Percentiles rank a stretch among this genome's conserved stretches.
These are phyloP conservation scores for Cetoscarus ocellatus DNA, from an alignment of 2,797 vertebrate genomes.

Conservation along the genomic window DNA sequence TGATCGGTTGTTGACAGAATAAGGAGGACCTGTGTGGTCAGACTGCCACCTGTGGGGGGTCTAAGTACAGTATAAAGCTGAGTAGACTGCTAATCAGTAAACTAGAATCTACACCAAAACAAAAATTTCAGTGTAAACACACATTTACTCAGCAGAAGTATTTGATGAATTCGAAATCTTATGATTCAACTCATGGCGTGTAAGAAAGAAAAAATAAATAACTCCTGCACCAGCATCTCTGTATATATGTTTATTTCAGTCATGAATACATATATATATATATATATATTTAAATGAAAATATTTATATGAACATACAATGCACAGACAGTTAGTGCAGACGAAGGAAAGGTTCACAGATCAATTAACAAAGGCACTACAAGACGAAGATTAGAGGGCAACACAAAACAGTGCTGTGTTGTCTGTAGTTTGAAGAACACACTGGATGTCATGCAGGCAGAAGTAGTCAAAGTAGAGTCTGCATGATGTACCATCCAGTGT, in stretches of 20 bases:
- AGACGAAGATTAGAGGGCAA: constrained; percentile 13
- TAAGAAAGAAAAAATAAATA: not conserved
- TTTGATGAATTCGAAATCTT: no score
- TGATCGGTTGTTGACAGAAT: no score
- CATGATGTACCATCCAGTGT: not conserved
- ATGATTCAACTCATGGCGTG: not conserved
- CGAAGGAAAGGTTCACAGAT: constrained; percentile 54
- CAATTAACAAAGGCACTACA: constrained; percentile 33
- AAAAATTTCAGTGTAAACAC: no score
- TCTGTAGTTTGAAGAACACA: not conserved
- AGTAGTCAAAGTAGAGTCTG: not conserved
- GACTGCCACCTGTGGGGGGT: no score
- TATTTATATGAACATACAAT: constrained; percentile 65
- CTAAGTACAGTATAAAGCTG: no score
- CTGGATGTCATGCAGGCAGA: not conserved
- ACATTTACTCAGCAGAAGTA: no score
- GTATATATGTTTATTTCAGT: constrained; percentile 79
- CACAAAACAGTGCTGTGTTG: constrained; percentile 9
- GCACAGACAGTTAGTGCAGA: constrained; percentile 65
- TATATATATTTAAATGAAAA: constrained; percentile 51
- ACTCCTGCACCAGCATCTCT: constrained; percentile 16
- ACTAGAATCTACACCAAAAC: no score
- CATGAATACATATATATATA: constrained; percentile 31
- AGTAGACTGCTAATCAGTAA: no score
- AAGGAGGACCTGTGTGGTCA: no score